These are phyloP conservation scores for Nowickia ferox DNA, from an alignment of 2,888 invertebrate genomes.

Conservation along the genomic window DNA sequence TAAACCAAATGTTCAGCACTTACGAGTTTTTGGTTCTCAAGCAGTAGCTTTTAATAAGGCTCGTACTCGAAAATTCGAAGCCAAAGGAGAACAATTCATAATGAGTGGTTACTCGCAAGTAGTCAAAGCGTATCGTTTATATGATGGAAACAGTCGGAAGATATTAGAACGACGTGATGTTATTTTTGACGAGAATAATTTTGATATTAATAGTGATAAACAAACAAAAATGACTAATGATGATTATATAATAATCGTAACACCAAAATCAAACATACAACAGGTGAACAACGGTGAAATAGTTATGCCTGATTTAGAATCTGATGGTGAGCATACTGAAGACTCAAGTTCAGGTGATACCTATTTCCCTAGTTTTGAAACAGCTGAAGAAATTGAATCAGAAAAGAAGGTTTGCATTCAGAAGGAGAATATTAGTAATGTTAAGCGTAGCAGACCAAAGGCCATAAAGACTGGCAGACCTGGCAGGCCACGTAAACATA, in stretches of 20 bases:
- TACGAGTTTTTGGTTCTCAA: conserved; percentile 55
- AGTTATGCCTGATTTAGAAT: too few species aligned
- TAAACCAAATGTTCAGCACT: conserved; percentile 66
- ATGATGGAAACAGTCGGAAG: conserved; percentile 25
- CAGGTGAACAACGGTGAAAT: neutral
- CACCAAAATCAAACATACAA: neutral
- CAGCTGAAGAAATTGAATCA: neutral
- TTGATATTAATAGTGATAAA: neutral
- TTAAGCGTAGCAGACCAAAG: neutral
- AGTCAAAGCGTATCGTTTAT: conserved; percentile 54
- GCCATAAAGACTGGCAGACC: neutral
- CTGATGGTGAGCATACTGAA: neutral
- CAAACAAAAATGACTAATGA: neutral
- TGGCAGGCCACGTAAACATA: conserved; percentile 16
- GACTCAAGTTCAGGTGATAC: neutral
- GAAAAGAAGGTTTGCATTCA: neutral
- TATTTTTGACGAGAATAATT: conserved; percentile 37
- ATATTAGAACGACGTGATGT: conserved; percentile 34
- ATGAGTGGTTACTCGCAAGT: conserved; percentile 47
- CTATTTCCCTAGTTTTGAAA: conserved; percentile 3
- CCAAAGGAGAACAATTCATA: conserved; percentile 38
- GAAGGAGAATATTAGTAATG: neutral
- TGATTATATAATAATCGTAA: neutral
- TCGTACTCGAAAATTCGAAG: conserved; percentile 21
- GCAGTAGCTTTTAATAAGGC: conserved; percentile 65